These are phyloP conservation scores for Amphiprion clarkii DNA, from an alignment of 2,797 vertebrate genomes.

Conservation along the genomic window DNA sequence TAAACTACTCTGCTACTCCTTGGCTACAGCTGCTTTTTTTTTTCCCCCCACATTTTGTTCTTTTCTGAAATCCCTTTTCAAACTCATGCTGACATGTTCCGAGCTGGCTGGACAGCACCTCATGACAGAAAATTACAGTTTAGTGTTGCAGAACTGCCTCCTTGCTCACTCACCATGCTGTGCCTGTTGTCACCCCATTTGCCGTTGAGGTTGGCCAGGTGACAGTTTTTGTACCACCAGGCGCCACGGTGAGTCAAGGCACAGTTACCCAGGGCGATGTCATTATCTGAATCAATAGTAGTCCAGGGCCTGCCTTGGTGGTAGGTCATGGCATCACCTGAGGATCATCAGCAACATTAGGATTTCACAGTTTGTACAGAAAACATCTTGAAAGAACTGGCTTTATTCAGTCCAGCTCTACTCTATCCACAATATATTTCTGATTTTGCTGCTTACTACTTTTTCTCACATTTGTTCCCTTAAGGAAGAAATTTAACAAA, in stretches of 20 bases:
- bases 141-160: not conserved
- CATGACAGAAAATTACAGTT: not conserved
- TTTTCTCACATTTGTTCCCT: constrained; percentile 18
- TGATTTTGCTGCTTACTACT: constrained; percentile 5
- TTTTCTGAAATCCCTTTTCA: not conserved
- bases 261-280: constrained; percentile 92
- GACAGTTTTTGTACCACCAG: constrained; percentile 95
- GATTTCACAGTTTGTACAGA: not conserved
- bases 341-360: constrained; percentile 18
- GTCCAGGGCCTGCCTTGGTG: constrained; percentile 91
- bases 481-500: constrained; percentile 44
- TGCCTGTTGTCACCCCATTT: constrained; percentile 89
- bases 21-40: not conserved
- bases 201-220: constrained; percentile 91
- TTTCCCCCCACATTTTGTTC: not conserved
- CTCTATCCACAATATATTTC: constrained; percentile 5
- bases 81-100: not conserved
- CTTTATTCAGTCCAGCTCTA: not conserved
- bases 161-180: constrained; percentile 86
- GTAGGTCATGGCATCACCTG: constrained; percentile 92
- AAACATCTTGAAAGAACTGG: not conserved
- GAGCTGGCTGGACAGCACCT: not conserved
- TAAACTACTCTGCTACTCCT: not conserved
- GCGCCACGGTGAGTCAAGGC: constrained; percentile 88
- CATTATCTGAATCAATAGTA: constrained; percentile 90